These are phyloP conservation scores for Buathra laborator DNA, from an alignment of 2,888 invertebrate species.

Conservation along the genomic window DNA sequence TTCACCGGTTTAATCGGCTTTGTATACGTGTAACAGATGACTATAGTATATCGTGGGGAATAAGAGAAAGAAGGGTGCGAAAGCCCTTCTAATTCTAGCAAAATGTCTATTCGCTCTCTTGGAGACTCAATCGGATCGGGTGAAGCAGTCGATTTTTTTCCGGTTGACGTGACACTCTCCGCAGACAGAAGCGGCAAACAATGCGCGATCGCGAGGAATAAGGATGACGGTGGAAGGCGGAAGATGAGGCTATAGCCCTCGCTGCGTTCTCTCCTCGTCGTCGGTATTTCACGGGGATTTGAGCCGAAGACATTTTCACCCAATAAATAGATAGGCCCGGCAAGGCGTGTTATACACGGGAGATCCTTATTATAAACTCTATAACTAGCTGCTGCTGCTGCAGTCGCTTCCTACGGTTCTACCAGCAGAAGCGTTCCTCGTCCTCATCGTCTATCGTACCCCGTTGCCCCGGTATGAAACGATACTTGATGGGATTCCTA, in stretches of 20 bases:
- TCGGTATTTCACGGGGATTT: conserved; percentile 85
- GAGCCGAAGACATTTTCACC: conserved; percentile 85
- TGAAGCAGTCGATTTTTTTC: conserved; percentile 76
- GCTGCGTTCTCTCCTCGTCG: conserved; percentile 66
- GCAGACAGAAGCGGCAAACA: conserved; percentile 76
- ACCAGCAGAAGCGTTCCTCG: conserved; percentile 40
- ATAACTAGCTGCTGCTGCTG: conserved; percentile 79
- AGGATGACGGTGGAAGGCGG: conserved; percentile 21
- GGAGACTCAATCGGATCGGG: conserved; percentile 68
- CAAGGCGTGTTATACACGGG: conserved; percentile 82
- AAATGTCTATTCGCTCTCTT: conserved; percentile 43
- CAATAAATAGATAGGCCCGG: conserved; percentile 84
- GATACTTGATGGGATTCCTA: conserved; percentile 85
- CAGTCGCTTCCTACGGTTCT: conserved; percentile 62
- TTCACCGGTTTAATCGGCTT: conserved; percentile 33
- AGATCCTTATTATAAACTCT: conserved; percentile 85
- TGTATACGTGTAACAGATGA: neutral
- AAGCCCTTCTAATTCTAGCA: conserved; percentile 29
- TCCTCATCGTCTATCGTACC: conserved; percentile 67
- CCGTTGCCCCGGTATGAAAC: conserved; percentile 79
- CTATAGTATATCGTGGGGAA: neutral
- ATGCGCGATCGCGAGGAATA: conserved; percentile 71
- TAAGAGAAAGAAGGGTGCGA: neutral
- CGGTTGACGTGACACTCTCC: conserved; percentile 73
- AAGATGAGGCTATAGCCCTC: neutral